Percentiles rank a stretch among this genome's conserved stretches.
These are phyloP conservation scores for Myzus persicae DNA, from an alignment of 1,140 invertebrate genomes.

Conservation along the genomic window DNA sequence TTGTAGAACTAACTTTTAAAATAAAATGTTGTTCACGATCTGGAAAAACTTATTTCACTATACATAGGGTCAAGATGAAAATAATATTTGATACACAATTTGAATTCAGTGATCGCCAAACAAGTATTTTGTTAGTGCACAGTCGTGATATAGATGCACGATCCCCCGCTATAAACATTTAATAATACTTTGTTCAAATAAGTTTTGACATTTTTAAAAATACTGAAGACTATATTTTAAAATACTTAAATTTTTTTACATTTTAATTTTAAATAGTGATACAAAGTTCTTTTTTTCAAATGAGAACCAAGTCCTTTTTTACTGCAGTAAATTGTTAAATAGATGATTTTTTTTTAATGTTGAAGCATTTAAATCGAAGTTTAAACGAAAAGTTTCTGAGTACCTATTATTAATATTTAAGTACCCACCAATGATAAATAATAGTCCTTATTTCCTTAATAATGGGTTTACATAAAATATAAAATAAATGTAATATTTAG, in stretches of 20 bases:
- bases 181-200: not conserved
- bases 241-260: not conserved
- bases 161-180: too few relatives aligned
- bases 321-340: not conserved
- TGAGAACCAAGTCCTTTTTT: not conserved
- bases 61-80: not conserved
- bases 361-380: not conserved
- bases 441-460: not conserved
- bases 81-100: not conserved
- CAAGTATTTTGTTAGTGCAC: not conserved
- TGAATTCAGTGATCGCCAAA: not conserved
- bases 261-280: not conserved
- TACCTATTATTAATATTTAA: not conserved
- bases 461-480: not conserved
- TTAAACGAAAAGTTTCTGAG: not conserved
- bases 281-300: not conserved
- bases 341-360: not conserved
- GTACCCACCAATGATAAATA: not conserved
- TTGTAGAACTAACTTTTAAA: too few relatives aligned
- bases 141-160: not conserved
- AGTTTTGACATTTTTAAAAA: too few relatives aligned
- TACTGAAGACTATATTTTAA: not conserved
- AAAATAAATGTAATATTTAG: not conserved
- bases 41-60: not conserved
- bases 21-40: too few relatives aligned